Conservation (phyloP, 2,888 invertebrate genomes). For the Synanthedon vespiformis region DNA sequence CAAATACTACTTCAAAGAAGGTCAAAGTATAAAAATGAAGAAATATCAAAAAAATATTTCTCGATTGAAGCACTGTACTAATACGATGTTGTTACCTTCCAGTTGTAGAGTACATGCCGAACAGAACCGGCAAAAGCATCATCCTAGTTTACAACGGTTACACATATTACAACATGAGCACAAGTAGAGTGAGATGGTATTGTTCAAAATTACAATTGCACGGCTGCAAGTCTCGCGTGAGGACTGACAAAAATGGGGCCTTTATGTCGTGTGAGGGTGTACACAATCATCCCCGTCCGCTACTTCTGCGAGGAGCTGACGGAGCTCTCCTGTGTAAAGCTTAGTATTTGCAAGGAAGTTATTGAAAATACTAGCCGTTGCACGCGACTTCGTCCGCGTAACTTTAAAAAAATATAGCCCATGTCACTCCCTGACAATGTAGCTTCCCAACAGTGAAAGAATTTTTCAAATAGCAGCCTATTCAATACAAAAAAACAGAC, state of each 20-base stretch:
- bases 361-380: no score
- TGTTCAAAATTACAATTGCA: background rate
- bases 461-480: no score
- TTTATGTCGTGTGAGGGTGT: background rate
- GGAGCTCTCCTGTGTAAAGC: background rate
- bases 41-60: no score
- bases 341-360: no score
- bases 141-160: background rate
- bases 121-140: conserved; percentile 2
- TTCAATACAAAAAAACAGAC: background rate
- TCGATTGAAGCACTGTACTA: no score
- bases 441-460: no score
- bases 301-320: background rate
- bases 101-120: background rate
- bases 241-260: background rate
- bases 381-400: no score
- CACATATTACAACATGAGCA: background rate
- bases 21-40: no score
- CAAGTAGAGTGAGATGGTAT: background rate
- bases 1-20: no score
- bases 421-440: no score
- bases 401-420: no score
- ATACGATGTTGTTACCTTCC: no score
- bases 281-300: background rate
- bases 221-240: background rate